Evolutionary conservation across 2,888 invertebrate species (phyloP).

Genomic region (Spisula solida): DNA sequence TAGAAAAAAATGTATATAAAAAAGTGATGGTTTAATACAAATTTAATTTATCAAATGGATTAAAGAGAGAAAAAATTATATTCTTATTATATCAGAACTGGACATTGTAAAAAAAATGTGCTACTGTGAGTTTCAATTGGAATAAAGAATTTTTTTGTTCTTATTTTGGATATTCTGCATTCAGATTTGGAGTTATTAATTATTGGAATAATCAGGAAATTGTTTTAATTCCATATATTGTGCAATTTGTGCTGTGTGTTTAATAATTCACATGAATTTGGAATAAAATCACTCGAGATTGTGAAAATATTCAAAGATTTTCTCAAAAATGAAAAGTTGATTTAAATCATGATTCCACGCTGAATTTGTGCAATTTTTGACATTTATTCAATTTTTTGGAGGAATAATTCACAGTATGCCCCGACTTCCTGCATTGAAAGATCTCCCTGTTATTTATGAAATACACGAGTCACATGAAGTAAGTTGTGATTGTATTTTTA

Average conservation of each 20-base stretch:
- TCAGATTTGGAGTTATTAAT: background rate
- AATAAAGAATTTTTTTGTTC: background rate
- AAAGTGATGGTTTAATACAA: background rate
- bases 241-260: background rate
- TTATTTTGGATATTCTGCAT: background rate
- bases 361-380: background rate
- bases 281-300: background rate
- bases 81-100: background rate
- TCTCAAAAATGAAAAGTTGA: background rate
- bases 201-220: conserved; percentile 16
- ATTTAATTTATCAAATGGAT: background rate
- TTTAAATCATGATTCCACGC: background rate
- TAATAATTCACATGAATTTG: background rate
- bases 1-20: background rate
- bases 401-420: conserved; percentile 12
- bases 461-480: conserved; percentile 34
- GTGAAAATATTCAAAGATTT: background rate
- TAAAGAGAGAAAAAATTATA: background rate
- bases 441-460: conserved; percentile 44
- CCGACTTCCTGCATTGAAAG: conserved; percentile 28
- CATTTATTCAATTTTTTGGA: background rate
- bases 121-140: background rate
- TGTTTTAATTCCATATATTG: background rate
- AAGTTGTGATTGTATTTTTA: conserved; percentile 1
- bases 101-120: background rate